A percentile compares a stretch with the other conserved stretches of the same genome.
Evolutionary conservation across 1,140 invertebrate species (phyloP).

Genomic region (Hypsibius dujardini): DNA sequence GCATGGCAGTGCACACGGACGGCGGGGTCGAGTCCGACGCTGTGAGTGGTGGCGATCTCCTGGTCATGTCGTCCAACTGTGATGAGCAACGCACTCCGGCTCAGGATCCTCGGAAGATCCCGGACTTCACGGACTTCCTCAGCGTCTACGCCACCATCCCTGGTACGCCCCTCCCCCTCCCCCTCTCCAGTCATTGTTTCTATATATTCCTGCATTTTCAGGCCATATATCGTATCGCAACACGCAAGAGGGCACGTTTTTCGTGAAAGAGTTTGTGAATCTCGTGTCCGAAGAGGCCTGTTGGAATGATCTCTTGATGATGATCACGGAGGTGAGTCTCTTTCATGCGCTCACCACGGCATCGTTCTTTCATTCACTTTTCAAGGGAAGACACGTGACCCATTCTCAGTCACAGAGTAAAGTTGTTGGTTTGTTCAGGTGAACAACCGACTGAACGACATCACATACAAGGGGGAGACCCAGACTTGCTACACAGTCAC

Average conservation of each 20-base stretch:
- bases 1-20: too few relatives aligned
- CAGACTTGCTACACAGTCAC: not conserved
- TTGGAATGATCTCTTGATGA: not conserved
- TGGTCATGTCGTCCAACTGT: too few relatives aligned
- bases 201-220: not conserved
- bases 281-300: not conserved
- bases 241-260: not conserved
- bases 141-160: not conserved
- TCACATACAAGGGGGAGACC: not conserved
- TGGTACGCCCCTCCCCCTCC: not conserved
- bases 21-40: too few relatives aligned
- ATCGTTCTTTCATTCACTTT: too few relatives aligned
- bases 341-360: too few relatives aligned
- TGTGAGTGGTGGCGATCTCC: too few relatives aligned
- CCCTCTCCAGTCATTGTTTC: not conserved
- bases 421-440: not conserved
- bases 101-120: not conserved
- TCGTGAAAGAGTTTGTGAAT: slow-evolving; percentile 11
- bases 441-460: not conserved
- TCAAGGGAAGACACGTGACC: too few relatives aligned
- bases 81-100: not conserved
- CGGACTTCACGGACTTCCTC: not conserved
- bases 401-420: too few relatives aligned
- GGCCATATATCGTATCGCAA: not conserved
- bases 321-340: not conserved